Conservation (phyloP, 2,113 vertebrate genomes). For the Hiodon alosoides region DNA sequence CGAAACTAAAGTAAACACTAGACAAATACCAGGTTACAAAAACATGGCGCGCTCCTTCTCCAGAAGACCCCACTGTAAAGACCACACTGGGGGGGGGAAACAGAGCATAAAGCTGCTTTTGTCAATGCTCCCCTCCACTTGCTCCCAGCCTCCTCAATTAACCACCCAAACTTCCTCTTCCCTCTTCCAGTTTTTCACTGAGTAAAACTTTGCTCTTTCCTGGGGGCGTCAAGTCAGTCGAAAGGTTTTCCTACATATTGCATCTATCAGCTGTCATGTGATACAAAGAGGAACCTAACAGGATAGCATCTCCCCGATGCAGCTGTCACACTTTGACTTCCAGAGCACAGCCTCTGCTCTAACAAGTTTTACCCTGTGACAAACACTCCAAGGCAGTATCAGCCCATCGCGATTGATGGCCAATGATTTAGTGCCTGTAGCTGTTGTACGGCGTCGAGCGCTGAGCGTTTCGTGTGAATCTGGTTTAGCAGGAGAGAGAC, state of each 20-base stretch:
- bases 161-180: background rate
- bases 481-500: too few relatives aligned
- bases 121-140: background rate
- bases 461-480: too few relatives aligned
- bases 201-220: background rate
- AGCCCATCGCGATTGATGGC: constrained; percentile 5
- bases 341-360: constrained; percentile 30
- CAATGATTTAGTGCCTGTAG: background rate
- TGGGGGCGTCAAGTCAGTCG: constrained; percentile 23
- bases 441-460: constrained; percentile 1
- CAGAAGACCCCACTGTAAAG: constrained; percentile 23
- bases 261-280: constrained; percentile 56
- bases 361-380: constrained; percentile 31
- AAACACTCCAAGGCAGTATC: constrained; percentile 31
- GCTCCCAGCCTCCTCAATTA: constrained; percentile 6
- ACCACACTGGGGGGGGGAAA: constrained; percentile 6
- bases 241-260: constrained; percentile 45
- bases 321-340: constrained; percentile 46
- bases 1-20: constrained; percentile 36
- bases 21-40: constrained; percentile 34
- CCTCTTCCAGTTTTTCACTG: constrained; percentile 7
- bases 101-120: background rate
- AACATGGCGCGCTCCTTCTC: constrained; percentile 14
- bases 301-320: constrained; percentile 48
- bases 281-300: constrained; percentile 32